Percentiles rank a stretch among this genome's conserved stretches.
Evolutionary conservation across 2,113 vertebrate genomes (phyloP).

Genomic region (Elaphurus davidianus): DNA sequence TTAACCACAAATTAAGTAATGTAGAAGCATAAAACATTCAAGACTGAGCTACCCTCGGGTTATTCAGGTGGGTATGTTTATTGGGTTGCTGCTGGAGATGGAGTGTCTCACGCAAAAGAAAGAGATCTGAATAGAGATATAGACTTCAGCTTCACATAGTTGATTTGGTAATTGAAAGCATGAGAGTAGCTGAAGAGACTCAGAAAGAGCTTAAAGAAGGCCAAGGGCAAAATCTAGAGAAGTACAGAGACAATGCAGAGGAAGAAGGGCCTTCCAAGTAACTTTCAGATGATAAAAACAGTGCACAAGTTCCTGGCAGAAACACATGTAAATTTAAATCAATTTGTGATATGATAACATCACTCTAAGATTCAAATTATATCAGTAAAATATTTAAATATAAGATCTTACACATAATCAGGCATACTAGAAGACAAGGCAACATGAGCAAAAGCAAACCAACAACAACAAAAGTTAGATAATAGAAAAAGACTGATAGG

Average conservation of each 20-base stretch:
- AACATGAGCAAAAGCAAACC: slow-evolving; percentile 2
- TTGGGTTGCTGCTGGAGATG: background rate
- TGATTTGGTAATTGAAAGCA: background rate
- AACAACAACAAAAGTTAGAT: background rate
- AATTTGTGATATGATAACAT: background rate
- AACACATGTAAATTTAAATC: background rate
- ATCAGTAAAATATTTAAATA: background rate
- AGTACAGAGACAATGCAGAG: background rate
- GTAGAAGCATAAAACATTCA: background rate
- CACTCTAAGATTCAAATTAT: background rate
- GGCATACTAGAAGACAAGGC: background rate
- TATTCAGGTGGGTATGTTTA: background rate
- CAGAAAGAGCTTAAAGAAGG: background rate
- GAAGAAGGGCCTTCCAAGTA: background rate
- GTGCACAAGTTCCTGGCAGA: background rate
- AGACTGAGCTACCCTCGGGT: background rate
- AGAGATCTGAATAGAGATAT: background rate
- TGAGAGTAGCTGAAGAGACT: background rate
- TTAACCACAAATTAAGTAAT: background rate
- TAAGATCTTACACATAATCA: background rate
- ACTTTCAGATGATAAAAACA: background rate
- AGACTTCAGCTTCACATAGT: background rate
- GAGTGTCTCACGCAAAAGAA: background rate
- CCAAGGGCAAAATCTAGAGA: background rate
- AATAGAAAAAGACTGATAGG: background rate